Percentiles rank a stretch among this genome's conserved stretches.
Conservation (phyloP, 2,888 invertebrate genomes). For the Leuctra nigra region DNA sequence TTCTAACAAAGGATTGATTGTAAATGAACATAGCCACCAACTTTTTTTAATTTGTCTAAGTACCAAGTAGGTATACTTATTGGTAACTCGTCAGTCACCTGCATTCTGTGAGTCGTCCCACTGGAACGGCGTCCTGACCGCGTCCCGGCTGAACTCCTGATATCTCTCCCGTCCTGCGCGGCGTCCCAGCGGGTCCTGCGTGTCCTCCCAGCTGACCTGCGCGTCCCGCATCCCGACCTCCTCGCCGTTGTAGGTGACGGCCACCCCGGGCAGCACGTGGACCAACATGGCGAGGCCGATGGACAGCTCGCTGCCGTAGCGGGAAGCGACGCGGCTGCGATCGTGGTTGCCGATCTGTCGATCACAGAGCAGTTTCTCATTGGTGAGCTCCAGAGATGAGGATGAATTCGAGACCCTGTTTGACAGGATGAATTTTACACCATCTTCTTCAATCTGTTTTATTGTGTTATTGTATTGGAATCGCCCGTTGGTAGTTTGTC, state of each 20-base stretch:
- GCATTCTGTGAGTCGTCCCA: slow-evolving; percentile 31
- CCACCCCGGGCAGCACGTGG: slow-evolving; percentile 65
- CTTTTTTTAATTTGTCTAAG: too few relatives aligned
- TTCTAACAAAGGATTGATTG: too few relatives aligned
- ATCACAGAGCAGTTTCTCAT: too few relatives aligned
- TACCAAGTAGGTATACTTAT: too few relatives aligned
- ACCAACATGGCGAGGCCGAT: slow-evolving; percentile 63
- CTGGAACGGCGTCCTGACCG: slow-evolving; percentile 36
- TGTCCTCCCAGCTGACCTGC: slow-evolving; percentile 52
- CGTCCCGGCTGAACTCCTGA: slow-evolving; percentile 29
- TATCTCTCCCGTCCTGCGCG: slow-evolving; percentile 9
- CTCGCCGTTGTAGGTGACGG: slow-evolving; percentile 79
- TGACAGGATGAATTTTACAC: too few relatives aligned
- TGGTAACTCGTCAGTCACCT: too few relatives aligned
- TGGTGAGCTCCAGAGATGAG: too few relatives aligned
- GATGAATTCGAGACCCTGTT: too few relatives aligned
- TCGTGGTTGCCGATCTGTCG: slow-evolving; percentile 60
- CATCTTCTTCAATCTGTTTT: too few relatives aligned
- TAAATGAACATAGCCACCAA: too few relatives aligned
- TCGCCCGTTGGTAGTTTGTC: too few relatives aligned
- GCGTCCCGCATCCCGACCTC: slow-evolving; percentile 70
- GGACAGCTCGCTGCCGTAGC: slow-evolving; percentile 52
- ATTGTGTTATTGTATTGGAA: too few relatives aligned
- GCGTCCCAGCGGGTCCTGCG: slow-evolving; percentile 57
- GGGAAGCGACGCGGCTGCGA: slow-evolving; percentile 52